Conservation (phyloP, 2,888 invertebrate species). For the Brassicogethes aeneus region DNA sequence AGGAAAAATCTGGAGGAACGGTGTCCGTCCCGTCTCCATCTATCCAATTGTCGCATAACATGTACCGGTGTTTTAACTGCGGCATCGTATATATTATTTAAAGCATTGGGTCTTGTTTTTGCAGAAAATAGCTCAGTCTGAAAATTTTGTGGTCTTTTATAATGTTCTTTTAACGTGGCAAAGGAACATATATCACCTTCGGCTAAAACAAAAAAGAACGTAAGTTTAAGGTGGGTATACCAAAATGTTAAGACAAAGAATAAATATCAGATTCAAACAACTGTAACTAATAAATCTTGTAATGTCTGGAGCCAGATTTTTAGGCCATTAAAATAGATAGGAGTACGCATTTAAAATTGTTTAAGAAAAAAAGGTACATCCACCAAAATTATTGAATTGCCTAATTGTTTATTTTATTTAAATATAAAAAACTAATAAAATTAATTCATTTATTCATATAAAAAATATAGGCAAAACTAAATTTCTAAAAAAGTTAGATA, state of each 20-base stretch:
- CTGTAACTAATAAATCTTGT: too few species aligned
- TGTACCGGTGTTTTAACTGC: constrained; percentile 59
- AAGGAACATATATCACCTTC: constrained; percentile 87
- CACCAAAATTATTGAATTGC: too few species aligned
- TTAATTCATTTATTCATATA: too few species aligned
- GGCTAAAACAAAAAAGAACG: constrained; percentile 65
- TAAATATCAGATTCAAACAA: not conserved
- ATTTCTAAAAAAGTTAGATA: too few species aligned
- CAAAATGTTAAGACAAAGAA: not conserved
- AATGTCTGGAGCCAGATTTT: too few species aligned
- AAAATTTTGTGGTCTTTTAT: constrained; percentile 59
- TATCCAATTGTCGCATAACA: constrained; percentile 57
- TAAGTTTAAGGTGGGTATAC: too few species aligned
- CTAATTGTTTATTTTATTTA: too few species aligned
- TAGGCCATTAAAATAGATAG: too few species aligned
- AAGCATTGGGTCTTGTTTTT: constrained; percentile 63
- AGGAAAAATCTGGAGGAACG: constrained; percentile 63
- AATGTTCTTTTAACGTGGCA: constrained; percentile 70
- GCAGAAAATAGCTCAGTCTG: constrained; percentile 67
- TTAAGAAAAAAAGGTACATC: too few species aligned
- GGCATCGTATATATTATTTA: constrained; percentile 69
- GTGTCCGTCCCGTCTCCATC: constrained; percentile 54
- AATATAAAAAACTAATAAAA: too few species aligned
- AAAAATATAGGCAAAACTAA: too few species aligned
- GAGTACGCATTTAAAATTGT: too few species aligned